phyloP scores from a whole-genome alignment of 2,797 vertebrate genomes.

The Galagoides demidoff region DNA sequence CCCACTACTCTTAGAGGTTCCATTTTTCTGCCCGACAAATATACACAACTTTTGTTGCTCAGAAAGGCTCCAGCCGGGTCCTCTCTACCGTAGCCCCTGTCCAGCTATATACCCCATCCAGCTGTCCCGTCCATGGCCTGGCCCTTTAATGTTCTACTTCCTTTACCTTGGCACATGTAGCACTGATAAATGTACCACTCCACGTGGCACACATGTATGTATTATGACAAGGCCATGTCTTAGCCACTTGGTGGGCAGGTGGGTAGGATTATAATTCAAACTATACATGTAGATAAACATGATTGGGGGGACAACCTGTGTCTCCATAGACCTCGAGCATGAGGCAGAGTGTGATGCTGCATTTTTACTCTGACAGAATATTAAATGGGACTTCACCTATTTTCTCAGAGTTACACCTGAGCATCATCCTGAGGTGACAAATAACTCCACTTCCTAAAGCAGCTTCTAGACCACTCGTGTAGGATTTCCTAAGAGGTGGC shows the following conservation, averaged over 20 bases:
- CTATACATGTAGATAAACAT: background rate
- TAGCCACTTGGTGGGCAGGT: background rate
- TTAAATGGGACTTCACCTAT: background rate
- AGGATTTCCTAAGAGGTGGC: background rate
- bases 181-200: no score
- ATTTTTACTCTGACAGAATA: background rate
- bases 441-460: background rate
- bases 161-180: background rate
- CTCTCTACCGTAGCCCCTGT: background rate
- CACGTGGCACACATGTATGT: accelerated
- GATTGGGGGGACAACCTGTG: no score
- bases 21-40: background rate
- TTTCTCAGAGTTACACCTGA: slow-evolving; percentile 12
- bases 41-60: background rate
- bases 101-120: background rate
- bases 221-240: background rate
- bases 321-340: background rate
- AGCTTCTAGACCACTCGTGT: background rate
- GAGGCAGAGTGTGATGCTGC: background rate
- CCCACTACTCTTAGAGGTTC: background rate
- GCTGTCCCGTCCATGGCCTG: accelerated
- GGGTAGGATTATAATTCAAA: background rate
- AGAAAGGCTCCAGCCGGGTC: background rate
- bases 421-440: background rate
- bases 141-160: background rate